These are phyloP conservation scores for Lepidurus arcticus DNA, from an alignment of 1,140 invertebrate species.

Conservation along the genomic window DNA sequence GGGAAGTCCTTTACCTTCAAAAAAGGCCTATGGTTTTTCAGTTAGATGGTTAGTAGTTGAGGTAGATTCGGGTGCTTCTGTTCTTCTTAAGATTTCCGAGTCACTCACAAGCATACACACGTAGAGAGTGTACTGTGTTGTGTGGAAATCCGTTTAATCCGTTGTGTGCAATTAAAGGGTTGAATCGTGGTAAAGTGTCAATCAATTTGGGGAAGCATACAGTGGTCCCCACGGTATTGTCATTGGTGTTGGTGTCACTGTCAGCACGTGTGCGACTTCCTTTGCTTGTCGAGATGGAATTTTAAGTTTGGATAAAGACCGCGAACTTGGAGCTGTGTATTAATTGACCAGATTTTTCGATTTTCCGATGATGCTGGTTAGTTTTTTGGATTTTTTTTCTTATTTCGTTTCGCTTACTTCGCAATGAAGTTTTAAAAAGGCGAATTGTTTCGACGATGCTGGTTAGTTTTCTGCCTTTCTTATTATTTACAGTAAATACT, in stretches of 20 bases:
- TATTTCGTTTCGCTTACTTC: too few species aligned
- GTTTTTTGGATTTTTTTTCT: not conserved
- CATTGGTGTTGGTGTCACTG: not conserved
- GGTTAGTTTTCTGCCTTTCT: too few species aligned
- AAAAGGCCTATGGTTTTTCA: slow-evolving; percentile 16
- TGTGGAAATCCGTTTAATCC: too few species aligned
- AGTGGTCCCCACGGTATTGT: not conserved
- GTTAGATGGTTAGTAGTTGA: slow-evolving; percentile 18
- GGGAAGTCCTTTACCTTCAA: not conserved
- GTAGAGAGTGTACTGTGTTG: not conserved
- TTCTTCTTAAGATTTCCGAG: not conserved
- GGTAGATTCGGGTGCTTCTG: not conserved
- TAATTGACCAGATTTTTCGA: not conserved
- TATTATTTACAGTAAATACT: too few species aligned
- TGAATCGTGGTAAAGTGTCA: not conserved
- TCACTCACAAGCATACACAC: not conserved
- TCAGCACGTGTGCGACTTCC: too few species aligned
- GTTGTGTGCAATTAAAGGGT: too few species aligned
- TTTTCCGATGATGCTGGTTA: not conserved
- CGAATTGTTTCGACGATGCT: too few species aligned
- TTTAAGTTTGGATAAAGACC: not conserved
- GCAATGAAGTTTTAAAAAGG: too few species aligned
- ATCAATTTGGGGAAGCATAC: not conserved
- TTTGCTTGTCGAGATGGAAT: too few species aligned
- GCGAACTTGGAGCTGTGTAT: not conserved